Conservation (phyloP, 2,888 invertebrate species). For the Thecophora atra region DNA sequence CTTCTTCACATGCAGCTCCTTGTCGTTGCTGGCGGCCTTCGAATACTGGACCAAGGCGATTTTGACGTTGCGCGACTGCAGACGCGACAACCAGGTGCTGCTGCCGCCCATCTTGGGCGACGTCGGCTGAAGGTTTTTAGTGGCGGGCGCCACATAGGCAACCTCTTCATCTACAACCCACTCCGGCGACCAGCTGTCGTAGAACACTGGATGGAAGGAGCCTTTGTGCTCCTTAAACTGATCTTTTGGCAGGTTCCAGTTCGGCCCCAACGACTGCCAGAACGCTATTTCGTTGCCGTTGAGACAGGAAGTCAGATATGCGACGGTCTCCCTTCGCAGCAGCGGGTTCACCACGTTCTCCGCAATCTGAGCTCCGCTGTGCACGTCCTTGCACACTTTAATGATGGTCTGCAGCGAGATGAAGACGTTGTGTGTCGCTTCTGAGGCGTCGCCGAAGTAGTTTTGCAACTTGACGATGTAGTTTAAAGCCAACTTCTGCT, state of each 20-base stretch:
- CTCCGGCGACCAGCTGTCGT: constrained; percentile 96
- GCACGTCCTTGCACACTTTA: constrained; percentile 92
- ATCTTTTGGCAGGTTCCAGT: constrained; percentile 93
- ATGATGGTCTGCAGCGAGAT: constrained; percentile 96
- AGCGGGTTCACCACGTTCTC: constrained; percentile 89
- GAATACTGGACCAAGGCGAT: constrained; percentile 92
- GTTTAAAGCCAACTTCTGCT: constrained; percentile 98
- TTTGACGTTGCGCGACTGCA: constrained; percentile 75
- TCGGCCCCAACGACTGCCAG: constrained; percentile 95
- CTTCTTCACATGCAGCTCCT: constrained; percentile 92
- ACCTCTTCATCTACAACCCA: constrained; percentile 84
- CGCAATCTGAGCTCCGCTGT: constrained; percentile 81
- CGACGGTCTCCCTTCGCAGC: constrained; percentile 90
- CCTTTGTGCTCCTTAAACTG: constrained; percentile 92
- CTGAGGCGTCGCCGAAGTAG: constrained; percentile 97
- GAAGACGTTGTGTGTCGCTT: constrained; percentile 96
- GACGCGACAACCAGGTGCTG: constrained; percentile 75
- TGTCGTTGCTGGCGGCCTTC: constrained; percentile 94
- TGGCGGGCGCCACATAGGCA: constrained; percentile 63
- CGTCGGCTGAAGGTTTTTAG: constrained; percentile 50
- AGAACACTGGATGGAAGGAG: constrained; percentile 93
- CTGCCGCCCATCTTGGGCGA: constrained; percentile 47
- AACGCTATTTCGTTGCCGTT: constrained; percentile 96
- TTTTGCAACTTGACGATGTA: constrained; percentile 92
- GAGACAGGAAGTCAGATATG: constrained; percentile 90